Percentiles rank a stretch among this genome's conserved stretches.
Evolutionary conservation across 2,888 invertebrate genomes (phyloP).

Genomic region (Agriotes lineatus): DNA sequence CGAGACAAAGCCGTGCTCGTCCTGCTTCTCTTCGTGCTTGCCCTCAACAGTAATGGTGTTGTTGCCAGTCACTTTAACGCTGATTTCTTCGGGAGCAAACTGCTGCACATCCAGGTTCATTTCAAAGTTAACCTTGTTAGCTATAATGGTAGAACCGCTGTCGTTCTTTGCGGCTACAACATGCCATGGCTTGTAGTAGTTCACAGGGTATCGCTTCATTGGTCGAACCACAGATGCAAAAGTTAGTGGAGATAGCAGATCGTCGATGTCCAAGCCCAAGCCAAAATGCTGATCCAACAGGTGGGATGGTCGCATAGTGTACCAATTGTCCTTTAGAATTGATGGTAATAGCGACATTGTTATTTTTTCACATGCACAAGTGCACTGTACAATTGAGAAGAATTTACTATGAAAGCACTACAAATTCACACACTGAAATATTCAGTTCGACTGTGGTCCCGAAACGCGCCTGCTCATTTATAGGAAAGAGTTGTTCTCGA

Average conservation of each 20-base stretch:
- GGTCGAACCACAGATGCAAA: not conserved
- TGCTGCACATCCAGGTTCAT: slow-evolving; percentile 80
- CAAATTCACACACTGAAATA: too few relatives aligned
- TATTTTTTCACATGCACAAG: too few relatives aligned
- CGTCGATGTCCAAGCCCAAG: slow-evolving; percentile 68
- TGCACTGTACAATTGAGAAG: too few relatives aligned
- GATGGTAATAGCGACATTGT: slow-evolving; percentile 71
- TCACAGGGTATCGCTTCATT: too few relatives aligned
- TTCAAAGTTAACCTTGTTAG: slow-evolving; percentile 76
- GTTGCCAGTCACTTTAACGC: too few relatives aligned
- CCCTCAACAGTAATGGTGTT: slow-evolving; percentile 79
- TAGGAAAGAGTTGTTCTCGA: too few relatives aligned
- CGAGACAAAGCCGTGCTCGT: slow-evolving; percentile 80
- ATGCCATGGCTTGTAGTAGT: slow-evolving; percentile 66
- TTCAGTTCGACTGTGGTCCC: too few relatives aligned
- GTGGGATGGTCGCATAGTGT: slow-evolving; percentile 63
- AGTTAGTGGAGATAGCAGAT: slow-evolving; percentile 61
- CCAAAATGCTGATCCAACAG: slow-evolving; percentile 71
- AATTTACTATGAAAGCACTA: too few relatives aligned
- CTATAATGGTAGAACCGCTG: slow-evolving; percentile 68
- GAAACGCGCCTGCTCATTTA: too few relatives aligned
- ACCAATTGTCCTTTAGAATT: slow-evolving; percentile 68
- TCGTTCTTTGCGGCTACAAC: slow-evolving; percentile 68
- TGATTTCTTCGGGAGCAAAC: too few relatives aligned
- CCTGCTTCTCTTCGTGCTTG: too few relatives aligned